These are phyloP conservation scores for Timema cristinae DNA, from an alignment of 2,888 invertebrate genomes.

Conservation along the genomic window DNA sequence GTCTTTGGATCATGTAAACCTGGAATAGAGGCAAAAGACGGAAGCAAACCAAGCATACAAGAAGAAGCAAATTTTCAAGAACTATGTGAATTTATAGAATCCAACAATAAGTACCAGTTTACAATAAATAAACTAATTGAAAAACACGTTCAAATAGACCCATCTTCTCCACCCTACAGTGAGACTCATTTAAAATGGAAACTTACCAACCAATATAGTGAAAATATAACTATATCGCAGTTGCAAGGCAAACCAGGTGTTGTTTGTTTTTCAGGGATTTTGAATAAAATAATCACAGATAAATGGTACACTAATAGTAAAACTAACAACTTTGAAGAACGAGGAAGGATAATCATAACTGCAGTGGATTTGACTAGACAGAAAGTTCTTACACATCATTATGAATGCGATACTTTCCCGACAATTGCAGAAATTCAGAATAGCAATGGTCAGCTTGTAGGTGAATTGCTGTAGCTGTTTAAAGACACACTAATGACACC, in stretches of 20 bases:
- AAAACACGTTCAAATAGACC: not conserved
- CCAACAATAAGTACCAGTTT: not conserved
- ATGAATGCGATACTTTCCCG: not conserved
- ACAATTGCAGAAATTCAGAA: not conserved
- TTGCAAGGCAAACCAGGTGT: conserved; percentile 2
- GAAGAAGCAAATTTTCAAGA: not conserved
- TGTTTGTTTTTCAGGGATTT: conserved; percentile 7
- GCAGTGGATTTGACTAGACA: conserved; percentile 5
- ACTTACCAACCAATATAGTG: not conserved
- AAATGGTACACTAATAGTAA: conserved; percentile 10
- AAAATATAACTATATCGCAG: conserved; percentile 12
- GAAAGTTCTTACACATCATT: not conserved
- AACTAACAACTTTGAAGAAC: not conserved
- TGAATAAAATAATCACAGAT: conserved; percentile 4
- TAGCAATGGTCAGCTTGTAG: not conserved
- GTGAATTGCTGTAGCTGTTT: not conserved
- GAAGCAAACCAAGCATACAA: not conserved
- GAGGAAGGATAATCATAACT: not conserved
- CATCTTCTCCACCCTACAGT: not conserved
- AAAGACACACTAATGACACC: not conserved
- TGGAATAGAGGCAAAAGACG: not conserved
- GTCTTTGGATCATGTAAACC: conserved; percentile 7
- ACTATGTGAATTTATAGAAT: conserved; percentile 9
- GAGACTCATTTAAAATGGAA: conserved; percentile 11
- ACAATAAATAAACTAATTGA: conserved; percentile 7